Base-by-base conservation (phyloP, 37 sponge, comb jelly and placozoan species). In the Tethya wilhelma region DNA sequence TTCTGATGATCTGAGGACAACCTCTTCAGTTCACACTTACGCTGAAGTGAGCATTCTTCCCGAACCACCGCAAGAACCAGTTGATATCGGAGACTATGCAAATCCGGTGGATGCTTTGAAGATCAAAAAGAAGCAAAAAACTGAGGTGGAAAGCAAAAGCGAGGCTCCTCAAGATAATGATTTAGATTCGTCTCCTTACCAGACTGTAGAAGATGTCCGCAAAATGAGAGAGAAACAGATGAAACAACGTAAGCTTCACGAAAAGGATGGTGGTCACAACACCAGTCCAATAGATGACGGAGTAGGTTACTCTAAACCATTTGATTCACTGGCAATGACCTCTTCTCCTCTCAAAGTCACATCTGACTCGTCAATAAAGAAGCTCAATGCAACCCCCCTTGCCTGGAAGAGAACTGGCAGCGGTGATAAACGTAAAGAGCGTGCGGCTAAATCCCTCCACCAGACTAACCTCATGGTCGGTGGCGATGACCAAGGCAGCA, bases 291-390 rank as follows among this genome's bases (percentile, higher is more conserved):
- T 6, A 8, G 71, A 79, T 33, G 84, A 83, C 22, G 59, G 64
- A 28, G 67, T 80, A 0, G 63, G 79, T 1, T 86, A 86, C 43
- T 86, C 86, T 8, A 59, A 64, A 28, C 86, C 86, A 12, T 79
- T 86, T 79, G 86, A 86, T 62, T 64, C 75, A 38, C 57, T 86
- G 40, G 9, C 53, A 14, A 14, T 9, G n/a, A n/a, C n/a, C n/a
- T 14, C 14, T 49, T 19, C 53, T 14, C 14, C 53, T 19, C 53
- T 49, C 53, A 14, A 42, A 6, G 4, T 41, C 28, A 26, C 45
- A 19, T 43, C 46, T 70, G n/a, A 40, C 4, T 6, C 3, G n/a
- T 41, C 71, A 2, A 3, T n/a, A 3, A 66, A 66, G 37, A 7
- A 2, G 44, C 64, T 58, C 38, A 31, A n/a, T 7, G 44, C 71